Conservation (phyloP, 2,888 invertebrate genomes). For the Drosophila nr. perissopoda region DNA sequence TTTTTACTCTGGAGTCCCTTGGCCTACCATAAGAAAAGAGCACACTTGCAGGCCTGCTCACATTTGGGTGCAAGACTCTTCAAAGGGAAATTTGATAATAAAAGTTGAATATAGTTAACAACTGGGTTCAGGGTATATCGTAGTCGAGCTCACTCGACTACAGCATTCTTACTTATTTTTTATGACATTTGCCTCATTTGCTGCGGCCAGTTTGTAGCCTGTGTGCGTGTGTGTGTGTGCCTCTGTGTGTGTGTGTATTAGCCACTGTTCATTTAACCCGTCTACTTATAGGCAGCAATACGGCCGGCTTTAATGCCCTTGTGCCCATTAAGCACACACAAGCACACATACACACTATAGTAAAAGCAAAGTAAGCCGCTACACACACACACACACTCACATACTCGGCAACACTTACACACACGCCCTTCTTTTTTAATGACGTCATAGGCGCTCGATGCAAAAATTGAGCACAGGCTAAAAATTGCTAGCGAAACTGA, state of each 20-base stretch:
- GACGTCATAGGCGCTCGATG: conserved; percentile 62
- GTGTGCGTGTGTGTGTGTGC: neutral
- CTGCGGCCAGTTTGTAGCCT: conserved; percentile 10
- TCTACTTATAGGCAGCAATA: conserved; percentile 51
- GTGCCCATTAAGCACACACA: conserved; percentile 60
- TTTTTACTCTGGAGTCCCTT: too few relatives aligned
- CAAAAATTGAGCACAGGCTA: conserved; percentile 39
- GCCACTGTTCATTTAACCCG: conserved; percentile 57
- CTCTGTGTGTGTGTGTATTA: conserved; percentile 28
- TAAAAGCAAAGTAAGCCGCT: conserved; percentile 56
- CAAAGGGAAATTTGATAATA: too few relatives aligned
- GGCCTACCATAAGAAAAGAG: too few relatives aligned
- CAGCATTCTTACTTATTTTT: neutral
- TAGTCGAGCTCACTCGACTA: too few relatives aligned
- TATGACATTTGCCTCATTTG: conserved; percentile 47
- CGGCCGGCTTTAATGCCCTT: conserved; percentile 69
- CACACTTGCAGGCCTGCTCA: too few relatives aligned
- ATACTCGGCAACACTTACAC: neutral
- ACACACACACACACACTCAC: conserved; percentile 16
- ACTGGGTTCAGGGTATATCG: too few relatives aligned
- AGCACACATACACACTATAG: conserved; percentile 30
- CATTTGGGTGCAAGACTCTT: too few relatives aligned
- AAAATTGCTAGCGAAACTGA: conserved; percentile 3
- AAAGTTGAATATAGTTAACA: too few relatives aligned
- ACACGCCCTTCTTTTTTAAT: conserved; percentile 38